Evolutionary conservation across 2,113 vertebrate species (phyloP), one percentile per base, ranked within the genome.

Genomic region (Noctilio leporinus): DNA sequence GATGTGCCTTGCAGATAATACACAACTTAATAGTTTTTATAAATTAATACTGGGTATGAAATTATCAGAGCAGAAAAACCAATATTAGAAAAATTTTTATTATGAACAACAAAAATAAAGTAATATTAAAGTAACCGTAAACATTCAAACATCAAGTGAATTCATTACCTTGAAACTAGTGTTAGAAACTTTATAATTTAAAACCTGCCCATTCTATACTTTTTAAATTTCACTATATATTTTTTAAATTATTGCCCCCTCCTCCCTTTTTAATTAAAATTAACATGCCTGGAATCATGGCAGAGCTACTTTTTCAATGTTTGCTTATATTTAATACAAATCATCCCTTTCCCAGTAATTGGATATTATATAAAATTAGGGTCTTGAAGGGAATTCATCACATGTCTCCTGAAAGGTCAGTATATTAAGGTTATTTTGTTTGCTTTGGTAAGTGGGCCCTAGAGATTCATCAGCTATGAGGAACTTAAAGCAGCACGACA

Each of bases 1-100:
- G 89, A 96, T 72, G 92, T 95, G 78, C 95, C 96, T 90, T 87
- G 76, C 49, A 65, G 76, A 94, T 89, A 95, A 93, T 95, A 94
- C 93, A 53, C 47, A 95, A 86, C 49, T 94, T 88, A 87, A 96
- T 95, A 19, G 55, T 94, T 96, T 96, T 93, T 82, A 82, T 75
- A 95, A 95, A 88, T 96, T 87, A 96, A 80, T 89, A 93, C 85
- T 92, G 70, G 70, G 69, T 93, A 38, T 95, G 64, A 96, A 94
- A 93, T 96, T 77, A 91, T 78, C 86, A 91, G 80, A 81, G 59
- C 75, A 91, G 51, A 55, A 93, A 92, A 80, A 97, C 89, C 83
- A 96, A 81, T 94, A 95, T 83, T 80, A 81, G 51, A 88, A 94
- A 67, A 87, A 38, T 43, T 91, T 84, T 45, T 67, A 72, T 49